Percentiles rank a stretch among this genome's conserved stretches.
Evolutionary conservation across 1,140 invertebrate species (phyloP).

Genomic region (Trichonephila clavipes): DNA sequence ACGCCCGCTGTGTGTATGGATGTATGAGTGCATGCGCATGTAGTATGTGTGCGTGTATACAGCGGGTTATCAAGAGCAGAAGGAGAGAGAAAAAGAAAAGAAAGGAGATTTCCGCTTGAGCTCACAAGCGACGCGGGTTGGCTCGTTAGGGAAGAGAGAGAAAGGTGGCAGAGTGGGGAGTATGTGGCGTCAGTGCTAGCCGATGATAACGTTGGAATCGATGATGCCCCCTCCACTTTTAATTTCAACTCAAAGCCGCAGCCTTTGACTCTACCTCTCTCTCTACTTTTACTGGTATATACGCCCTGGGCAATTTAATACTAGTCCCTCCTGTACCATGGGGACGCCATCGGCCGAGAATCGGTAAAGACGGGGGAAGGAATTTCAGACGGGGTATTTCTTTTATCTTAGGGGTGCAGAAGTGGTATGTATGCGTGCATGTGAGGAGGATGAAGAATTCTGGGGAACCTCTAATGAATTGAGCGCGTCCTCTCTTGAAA

Average conservation of each 20-base stretch:
- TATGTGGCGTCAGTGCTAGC: conserved; percentile 57
- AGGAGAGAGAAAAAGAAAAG: conserved; percentile 35
- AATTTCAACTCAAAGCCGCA: conserved; percentile 74
- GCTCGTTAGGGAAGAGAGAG: conserved; percentile 59
- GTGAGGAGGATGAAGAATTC: conserved; percentile 14
- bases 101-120: conserved; percentile 65
- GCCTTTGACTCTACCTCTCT: conserved; percentile 58
- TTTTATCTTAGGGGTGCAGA: conserved; percentile 63
- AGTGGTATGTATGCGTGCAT: conserved; percentile 6
- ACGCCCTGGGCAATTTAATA: conserved; percentile 67
- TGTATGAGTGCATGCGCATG: conserved; percentile 46
- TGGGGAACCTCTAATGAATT: conserved; percentile 36
- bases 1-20: conserved; percentile 50
- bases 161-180: not conserved
- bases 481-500: conserved; percentile 6
- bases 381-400: conserved; percentile 44
- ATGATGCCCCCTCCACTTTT: conserved; percentile 72
- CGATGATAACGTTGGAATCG: conserved; percentile 74
- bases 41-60: conserved; percentile 34
- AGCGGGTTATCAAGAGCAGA: conserved; percentile 62
- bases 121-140: conserved; percentile 59
- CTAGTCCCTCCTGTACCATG: conserved; percentile 50
- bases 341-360: conserved; percentile 42
- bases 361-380: conserved; percentile 9
- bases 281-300: conserved; percentile 3